A percentile compares a stretch with the other conserved stretches of the same genome.
Conservation (phyloP, 2,797 vertebrate genomes). For the Hozukius guyotensis region DNA sequence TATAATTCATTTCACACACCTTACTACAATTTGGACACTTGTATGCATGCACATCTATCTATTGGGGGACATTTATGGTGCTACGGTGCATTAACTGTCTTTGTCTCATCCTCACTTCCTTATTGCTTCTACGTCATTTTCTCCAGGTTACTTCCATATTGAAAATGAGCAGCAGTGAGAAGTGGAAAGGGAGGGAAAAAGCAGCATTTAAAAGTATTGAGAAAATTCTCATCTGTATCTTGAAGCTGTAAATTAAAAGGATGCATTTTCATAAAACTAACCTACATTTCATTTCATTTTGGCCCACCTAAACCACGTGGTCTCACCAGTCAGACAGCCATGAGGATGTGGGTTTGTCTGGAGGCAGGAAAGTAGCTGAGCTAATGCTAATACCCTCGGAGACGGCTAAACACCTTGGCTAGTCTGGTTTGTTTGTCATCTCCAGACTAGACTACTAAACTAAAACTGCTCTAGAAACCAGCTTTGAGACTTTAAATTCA, state of each 20-base stretch:
- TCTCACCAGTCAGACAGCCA: background rate
- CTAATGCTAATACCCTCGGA: constrained; percentile 58
- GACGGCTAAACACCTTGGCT: constrained; percentile 47
- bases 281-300: background rate
- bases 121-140: background rate
- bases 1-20: background rate
- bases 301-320: background rate
- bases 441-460: background rate
- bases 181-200: background rate
- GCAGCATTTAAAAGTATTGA: background rate
- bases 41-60: background rate
- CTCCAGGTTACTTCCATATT: background rate
- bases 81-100: background rate
- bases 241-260: background rate
- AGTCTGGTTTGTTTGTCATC: constrained; percentile 22
- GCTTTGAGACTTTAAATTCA: background rate
- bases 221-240: background rate
- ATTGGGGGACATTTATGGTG: background rate
- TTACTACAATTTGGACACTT: background rate
- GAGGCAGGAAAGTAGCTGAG: constrained; percentile 38
- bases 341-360: constrained; percentile 15
- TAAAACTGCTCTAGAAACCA: constrained; percentile 8
- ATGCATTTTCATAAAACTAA: background rate
- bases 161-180: background rate
- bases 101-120: background rate